phyloP scores from a whole-genome alignment of 2,113 vertebrate genomes.

The Oreochromis spilurus region DNA sequence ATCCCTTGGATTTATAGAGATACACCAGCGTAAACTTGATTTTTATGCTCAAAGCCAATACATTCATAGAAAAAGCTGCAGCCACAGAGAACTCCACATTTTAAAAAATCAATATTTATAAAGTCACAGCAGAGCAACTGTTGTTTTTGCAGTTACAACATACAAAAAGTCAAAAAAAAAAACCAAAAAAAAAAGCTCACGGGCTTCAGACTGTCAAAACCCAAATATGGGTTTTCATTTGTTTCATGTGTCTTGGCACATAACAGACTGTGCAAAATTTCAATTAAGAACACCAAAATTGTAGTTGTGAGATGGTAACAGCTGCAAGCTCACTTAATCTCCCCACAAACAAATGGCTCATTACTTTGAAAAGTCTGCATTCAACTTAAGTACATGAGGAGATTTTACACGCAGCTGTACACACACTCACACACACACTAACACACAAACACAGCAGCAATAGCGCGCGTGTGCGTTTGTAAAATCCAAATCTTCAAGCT shows the following conservation, averaged over 20 bases:
- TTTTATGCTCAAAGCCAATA: background rate
- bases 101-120: background rate
- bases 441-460: background rate
- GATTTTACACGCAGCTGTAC: background rate
- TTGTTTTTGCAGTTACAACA: background rate
- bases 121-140: background rate
- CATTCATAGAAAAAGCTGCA: background rate
- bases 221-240: background rate
- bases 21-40: background rate
- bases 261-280: background rate
- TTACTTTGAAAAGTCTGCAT: background rate
- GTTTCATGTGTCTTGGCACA: background rate
- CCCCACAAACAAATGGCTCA: background rate
- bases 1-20: background rate
- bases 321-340: background rate
- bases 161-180: background rate
- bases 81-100: background rate
- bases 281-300: background rate
- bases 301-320: conserved; percentile 4
- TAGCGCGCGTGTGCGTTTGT: background rate
- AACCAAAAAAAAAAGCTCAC: background rate
- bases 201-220: background rate
- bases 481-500: background rate
- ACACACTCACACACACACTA: background rate
- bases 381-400: background rate